Conservation (phyloP, 1,140 invertebrate genomes). For the Melanaphis sacchari region DNA sequence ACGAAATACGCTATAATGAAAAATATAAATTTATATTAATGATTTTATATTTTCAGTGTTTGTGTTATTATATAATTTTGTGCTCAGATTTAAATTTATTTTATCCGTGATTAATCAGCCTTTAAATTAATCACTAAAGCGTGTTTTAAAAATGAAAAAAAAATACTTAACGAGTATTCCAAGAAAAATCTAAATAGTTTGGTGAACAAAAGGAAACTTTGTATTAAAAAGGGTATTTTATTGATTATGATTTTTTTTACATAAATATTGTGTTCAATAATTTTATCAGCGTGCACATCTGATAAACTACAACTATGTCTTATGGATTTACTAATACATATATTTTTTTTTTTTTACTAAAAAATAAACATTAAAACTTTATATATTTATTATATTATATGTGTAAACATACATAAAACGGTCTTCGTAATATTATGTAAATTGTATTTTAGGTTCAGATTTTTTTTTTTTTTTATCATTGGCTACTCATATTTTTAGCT, state of each 20-base stretch:
- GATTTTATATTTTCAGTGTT: background rate
- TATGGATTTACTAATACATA: background rate
- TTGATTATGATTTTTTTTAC: constrained; percentile 19
- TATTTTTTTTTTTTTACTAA: background rate
- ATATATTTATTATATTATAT: background rate
- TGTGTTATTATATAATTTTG: background rate
- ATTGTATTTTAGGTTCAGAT: background rate
- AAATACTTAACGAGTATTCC: background rate
- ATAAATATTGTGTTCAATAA: background rate
- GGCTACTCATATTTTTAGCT: too few relatives aligned
- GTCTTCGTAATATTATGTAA: background rate
- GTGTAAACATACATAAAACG: background rate
- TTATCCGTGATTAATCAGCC: background rate
- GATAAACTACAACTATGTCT: background rate
- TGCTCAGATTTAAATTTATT: background rate
- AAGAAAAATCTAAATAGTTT: constrained; percentile 20
- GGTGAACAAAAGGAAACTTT: background rate
- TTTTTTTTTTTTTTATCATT: background rate
- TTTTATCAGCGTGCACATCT: background rate
- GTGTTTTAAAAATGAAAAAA: constrained; percentile 20
- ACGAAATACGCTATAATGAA: background rate
- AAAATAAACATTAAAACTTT: background rate
- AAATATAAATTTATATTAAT: background rate
- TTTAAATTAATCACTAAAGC: constrained; percentile 19
- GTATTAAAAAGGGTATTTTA: background rate